Percentiles rank a stretch among this genome's conserved stretches.
phyloP scores from a whole-genome alignment of 2,113 vertebrate species.

The Pollachius pollachius region DNA sequence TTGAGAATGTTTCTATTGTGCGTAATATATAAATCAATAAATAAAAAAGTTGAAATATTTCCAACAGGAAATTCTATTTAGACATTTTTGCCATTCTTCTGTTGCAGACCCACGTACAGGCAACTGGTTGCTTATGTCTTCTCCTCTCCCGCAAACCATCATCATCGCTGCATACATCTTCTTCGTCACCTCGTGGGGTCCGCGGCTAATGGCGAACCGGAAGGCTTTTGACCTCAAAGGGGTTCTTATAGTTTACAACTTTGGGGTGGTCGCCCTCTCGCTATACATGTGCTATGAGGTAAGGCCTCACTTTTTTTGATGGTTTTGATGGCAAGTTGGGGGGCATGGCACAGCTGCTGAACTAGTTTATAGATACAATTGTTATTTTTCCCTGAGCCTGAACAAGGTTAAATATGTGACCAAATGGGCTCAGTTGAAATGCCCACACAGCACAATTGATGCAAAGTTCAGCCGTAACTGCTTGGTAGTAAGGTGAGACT shows the following conservation, averaged over 20 bases:
- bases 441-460: too few species aligned
- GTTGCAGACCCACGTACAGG: conserved; percentile 83
- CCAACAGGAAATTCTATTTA: neutral
- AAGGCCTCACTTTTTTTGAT: conserved; percentile 54
- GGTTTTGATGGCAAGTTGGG: too few species aligned
- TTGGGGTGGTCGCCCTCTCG: conserved; percentile 85
- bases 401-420: too few species aligned
- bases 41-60: too few species aligned
- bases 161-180: conserved; percentile 86
- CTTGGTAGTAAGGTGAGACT: too few species aligned
- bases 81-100: neutral
- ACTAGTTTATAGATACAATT: too few species aligned
- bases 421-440: too few species aligned
- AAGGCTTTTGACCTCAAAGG: conserved; percentile 89
- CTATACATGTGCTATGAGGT: conserved; percentile 94
- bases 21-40: too few species aligned
- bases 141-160: conserved; percentile 84
- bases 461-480: too few species aligned
- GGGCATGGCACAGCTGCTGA: too few species aligned
- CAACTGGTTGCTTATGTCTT: conserved; percentile 90
- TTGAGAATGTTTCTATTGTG: too few species aligned
- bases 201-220: conserved; percentile 92
- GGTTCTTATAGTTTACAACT: conserved; percentile 87
- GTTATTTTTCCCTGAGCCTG: too few species aligned
- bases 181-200: conserved; percentile 89